phyloP scores from a whole-genome alignment of 64 coral and sea anemone species.

The Montipora capricornis region DNA sequence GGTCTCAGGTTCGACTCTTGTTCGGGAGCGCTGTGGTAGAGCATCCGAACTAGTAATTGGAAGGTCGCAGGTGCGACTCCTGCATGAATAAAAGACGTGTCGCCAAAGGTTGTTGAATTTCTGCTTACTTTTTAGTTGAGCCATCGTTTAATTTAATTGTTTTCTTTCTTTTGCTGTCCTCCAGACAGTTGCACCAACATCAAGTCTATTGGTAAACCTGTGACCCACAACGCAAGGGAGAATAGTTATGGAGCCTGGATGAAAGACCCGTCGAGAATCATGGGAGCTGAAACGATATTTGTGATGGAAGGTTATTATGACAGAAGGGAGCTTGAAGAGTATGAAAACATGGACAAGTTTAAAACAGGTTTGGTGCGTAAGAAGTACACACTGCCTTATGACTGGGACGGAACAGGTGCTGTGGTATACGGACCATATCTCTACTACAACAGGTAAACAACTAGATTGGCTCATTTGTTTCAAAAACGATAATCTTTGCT shows the following conservation, averaged over 20 bases:
- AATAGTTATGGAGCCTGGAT: neutral
- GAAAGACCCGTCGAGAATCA: neutral
- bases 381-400: slow-evolving; percentile 27
- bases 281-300: slow-evolving; percentile 61
- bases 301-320: neutral
- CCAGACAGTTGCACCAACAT: slow-evolving; percentile 22
- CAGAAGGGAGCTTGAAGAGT: slow-evolving; percentile 1
- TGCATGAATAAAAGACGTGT: no score
- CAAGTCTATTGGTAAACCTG: neutral
- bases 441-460: slow-evolving; percentile 46
- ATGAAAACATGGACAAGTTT: slow-evolving; percentile 53
- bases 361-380: slow-evolving; percentile 35
- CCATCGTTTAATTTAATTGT: no score
- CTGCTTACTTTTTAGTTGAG: no score
- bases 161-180: no score
- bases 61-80: no score
- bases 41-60: no score
- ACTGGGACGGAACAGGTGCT: slow-evolving; percentile 31
- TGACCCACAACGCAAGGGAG: neutral
- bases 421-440: slow-evolving; percentile 37
- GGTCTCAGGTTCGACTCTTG: no score
- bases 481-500: no score
- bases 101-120: no score
- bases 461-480: neutral
- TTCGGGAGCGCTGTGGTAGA: no score